Conservation (phyloP, 2,797 vertebrate genomes). For the Gadopsis bispinosus region DNA sequence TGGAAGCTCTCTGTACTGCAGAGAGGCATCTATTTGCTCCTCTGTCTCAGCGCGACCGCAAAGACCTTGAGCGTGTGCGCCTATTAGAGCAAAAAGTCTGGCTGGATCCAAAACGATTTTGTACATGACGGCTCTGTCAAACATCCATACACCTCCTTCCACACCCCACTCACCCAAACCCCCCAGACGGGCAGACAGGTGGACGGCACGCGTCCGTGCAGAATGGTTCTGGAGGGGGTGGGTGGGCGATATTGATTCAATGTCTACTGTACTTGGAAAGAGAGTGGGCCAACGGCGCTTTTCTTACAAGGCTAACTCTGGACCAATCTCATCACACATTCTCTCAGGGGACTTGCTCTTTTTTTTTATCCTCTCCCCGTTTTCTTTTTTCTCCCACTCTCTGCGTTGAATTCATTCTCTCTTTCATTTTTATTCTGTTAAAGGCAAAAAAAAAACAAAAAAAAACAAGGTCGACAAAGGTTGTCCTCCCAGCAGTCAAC, state of each 20-base stretch:
- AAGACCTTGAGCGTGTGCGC: slow-evolving; percentile 75
- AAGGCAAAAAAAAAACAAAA: slow-evolving; percentile 74
- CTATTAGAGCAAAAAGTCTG: slow-evolving; percentile 75
- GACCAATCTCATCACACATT: slow-evolving; percentile 78
- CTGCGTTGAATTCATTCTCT: slow-evolving; percentile 71
- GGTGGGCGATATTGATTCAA: slow-evolving; percentile 80
- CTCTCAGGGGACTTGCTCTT: slow-evolving; percentile 75
- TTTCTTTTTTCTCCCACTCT: slow-evolving; percentile 67
- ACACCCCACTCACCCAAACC: slow-evolving; percentile 45
- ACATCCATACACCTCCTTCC: slow-evolving; percentile 59
- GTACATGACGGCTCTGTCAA: slow-evolving; percentile 82
- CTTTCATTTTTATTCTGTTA: slow-evolving; percentile 83
- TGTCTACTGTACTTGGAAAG: slow-evolving; percentile 80
- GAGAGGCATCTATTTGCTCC: slow-evolving; percentile 48
- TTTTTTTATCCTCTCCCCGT: slow-evolving; percentile 47
- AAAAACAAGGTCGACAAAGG: slow-evolving; percentile 83
- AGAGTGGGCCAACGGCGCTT: slow-evolving; percentile 74
- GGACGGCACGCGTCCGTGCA: slow-evolving; percentile 68
- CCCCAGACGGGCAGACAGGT: slow-evolving; percentile 72
- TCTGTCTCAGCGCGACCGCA: slow-evolving; percentile 58
- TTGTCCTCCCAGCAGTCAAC: slow-evolving; percentile 79
- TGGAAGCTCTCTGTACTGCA: slow-evolving; percentile 34
- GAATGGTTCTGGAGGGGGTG: slow-evolving; percentile 65
- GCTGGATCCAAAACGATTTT: slow-evolving; percentile 80
- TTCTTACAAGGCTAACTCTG: slow-evolving; percentile 82